Evolutionary conservation across 1,140 invertebrate genomes (phyloP), one percentile per base, ranked within the genome.

Genomic region (Apis florea): DNA sequence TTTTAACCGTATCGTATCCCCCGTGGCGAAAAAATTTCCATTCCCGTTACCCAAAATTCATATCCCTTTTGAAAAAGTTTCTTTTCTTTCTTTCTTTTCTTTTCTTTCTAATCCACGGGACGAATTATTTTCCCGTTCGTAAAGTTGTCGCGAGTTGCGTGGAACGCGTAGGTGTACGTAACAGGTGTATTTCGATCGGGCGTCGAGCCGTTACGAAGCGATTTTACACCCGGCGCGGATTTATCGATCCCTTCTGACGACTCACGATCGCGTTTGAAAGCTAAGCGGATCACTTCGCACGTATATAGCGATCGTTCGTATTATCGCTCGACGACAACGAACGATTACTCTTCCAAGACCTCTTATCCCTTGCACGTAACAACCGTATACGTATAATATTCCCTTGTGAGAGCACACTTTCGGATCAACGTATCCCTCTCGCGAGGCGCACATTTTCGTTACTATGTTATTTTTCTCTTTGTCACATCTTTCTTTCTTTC

Each of bases 371-470:
- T 51, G 31, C 26, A 53, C 59, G 40, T 47, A 51, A n/a, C 26
- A 26, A 31, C 31, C 31, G 6, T 40, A 40, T 40, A 40, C 6
- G 6, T 40, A 40, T 40, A 40, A 51, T 66, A 54, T 66, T 75
- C 21, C 63, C 54, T 47, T 75, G 79, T n/a, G 59, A 47, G 67
- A 77, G 73, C 85, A 87, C 84, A 87, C 84, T 86, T 85, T 61
- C 11, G 17, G 58, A 85, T 85, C 69, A 59, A 47, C 64, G 59
- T 67, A 61, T 78, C 59, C 70, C 71, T 51, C 79, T 53, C 58
- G 49, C 74, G 73, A 79, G 51, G 77, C 85, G 84, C 85, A 84
- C 71, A 24, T 72, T 49, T 3, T 24, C 31, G 31, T 40, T 40
- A 40, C 2, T 31, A 2, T 40, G 6, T 6, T 40, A 40, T 40